Conservation (phyloP, 2,113 vertebrate genomes). For the Datnioides undecimradiatus region DNA sequence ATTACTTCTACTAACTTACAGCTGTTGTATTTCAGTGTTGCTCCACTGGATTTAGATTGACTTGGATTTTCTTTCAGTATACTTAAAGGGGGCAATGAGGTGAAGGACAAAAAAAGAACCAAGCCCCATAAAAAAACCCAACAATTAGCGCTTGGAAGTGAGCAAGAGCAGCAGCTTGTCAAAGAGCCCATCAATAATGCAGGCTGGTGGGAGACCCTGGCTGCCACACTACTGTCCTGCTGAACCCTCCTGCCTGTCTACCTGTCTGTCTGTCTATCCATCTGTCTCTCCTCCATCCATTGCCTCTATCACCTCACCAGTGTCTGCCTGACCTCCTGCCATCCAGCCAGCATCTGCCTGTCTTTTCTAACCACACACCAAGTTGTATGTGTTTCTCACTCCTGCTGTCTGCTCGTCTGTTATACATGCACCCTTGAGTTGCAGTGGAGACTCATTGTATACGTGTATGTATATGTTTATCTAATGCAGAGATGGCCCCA, state of each 20-base stretch:
- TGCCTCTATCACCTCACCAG: constrained; percentile 1
- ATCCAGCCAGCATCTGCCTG: constrained; percentile 8
- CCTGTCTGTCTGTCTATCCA: constrained; percentile 60
- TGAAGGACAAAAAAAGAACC: constrained; percentile 29
- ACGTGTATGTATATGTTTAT: constrained; percentile 9
- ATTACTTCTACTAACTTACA: background rate
- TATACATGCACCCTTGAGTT: constrained; percentile 11
- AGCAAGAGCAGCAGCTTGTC: constrained; percentile 68
- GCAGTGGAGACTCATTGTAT: background rate
- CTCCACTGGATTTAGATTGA: background rate
- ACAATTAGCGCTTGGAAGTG: constrained; percentile 67
- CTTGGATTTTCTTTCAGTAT: background rate
- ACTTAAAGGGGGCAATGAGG: background rate
- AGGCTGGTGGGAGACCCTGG: constrained; percentile 72
- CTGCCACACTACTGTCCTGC: constrained; percentile 55
- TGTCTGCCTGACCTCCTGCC: constrained; percentile 14
- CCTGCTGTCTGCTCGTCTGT: background rate
- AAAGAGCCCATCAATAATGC: constrained; percentile 84
- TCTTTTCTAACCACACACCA: background rate
- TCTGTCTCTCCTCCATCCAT: constrained; percentile 26
- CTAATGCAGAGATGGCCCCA: background rate
- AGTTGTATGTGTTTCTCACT: constrained; percentile 7
- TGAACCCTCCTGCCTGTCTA: constrained; percentile 51
- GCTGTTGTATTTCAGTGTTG: background rate
- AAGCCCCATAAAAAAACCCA: constrained; percentile 52